Conservation (phyloP, 2,113 vertebrate species). For the Eleginops maclovinus region DNA sequence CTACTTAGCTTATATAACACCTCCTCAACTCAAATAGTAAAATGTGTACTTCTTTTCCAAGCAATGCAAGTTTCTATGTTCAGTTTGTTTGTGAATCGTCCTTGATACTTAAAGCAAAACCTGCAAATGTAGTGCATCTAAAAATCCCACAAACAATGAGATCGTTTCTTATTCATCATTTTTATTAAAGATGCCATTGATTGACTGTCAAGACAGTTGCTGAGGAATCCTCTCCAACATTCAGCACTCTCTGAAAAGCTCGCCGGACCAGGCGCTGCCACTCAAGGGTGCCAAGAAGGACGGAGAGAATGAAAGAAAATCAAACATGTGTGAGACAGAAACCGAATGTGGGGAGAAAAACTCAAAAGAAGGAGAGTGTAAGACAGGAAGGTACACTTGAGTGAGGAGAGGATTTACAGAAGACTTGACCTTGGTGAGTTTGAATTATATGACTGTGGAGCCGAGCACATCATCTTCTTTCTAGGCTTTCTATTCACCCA, state of each 20-base stretch:
- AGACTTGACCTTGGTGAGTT: conserved; percentile 63
- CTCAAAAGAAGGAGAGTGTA: conserved; percentile 8
- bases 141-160: rapidly evolving
- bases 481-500: conserved; percentile 30
- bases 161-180: neutral
- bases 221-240: conserved; percentile 8
- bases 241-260: neutral
- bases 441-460: conserved; percentile 58
- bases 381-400: conserved; percentile 56
- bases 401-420: conserved; percentile 59
- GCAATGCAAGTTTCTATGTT: neutral
- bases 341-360: conserved; percentile 15
- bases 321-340: conserved; percentile 1
- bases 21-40: neutral
- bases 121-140: neutral
- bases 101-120: neutral
- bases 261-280: conserved; percentile 20
- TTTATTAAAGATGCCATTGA: conserved; percentile 4
- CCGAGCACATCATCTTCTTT: conserved; percentile 33
- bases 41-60: neutral
- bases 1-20: neutral
- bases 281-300: conserved; percentile 31
- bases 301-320: conserved; percentile 1
- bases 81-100: neutral
- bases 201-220: neutral